Evolutionary conservation across 1,140 invertebrate species (phyloP), one percentile per base, ranked within the genome.

Genomic region (Hycleus cichorii): DNA sequence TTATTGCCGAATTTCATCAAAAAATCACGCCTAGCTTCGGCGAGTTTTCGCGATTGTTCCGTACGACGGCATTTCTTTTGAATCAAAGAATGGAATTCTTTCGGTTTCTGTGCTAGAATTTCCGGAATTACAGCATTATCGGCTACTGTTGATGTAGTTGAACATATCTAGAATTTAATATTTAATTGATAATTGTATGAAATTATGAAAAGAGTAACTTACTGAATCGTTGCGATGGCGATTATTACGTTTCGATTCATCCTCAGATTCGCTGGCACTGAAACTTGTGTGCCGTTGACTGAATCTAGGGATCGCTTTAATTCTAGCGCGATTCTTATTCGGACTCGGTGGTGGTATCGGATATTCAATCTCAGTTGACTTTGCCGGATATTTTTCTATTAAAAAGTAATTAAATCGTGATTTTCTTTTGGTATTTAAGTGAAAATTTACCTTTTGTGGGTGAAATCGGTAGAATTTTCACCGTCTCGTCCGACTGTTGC

Each of bases 1-100:
- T 75, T 78, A 25, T 81, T 72, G 27, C 78, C 77, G 55, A 77
- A 78, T 49, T 81, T 81, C 4, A 78, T 68, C 9, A 78, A 70
- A 69, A 84, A 86, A 60, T 85, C 81, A 24, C 77, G 70, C 58
- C 77, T 71, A 9, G 80, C 77, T 59, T 81, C 78, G 1, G 77
- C 76, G 11, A 82, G 58, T 65, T 78, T 79, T 61, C 75, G 75
- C 4, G 75, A 75, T 43, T 78, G 78, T 63, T 76, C 81, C 42
- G 70, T 72, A 59, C 70, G 69, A 43, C 60, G 59, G 25, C 64
- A 59, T 61, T 71, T 72, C 45, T 65, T 63, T 48, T 66, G 65
- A 11, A 64, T 60, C 4, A 63, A 47, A 4, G 62, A 43, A 43
- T 42, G 65, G 39, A 59, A 63, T 45, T 73, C 69, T 60, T 60